Percentiles rank a stretch among this genome's conserved stretches.
Conservation (phyloP, 2,797 vertebrate genomes). For the Muscicapa striata region DNA sequence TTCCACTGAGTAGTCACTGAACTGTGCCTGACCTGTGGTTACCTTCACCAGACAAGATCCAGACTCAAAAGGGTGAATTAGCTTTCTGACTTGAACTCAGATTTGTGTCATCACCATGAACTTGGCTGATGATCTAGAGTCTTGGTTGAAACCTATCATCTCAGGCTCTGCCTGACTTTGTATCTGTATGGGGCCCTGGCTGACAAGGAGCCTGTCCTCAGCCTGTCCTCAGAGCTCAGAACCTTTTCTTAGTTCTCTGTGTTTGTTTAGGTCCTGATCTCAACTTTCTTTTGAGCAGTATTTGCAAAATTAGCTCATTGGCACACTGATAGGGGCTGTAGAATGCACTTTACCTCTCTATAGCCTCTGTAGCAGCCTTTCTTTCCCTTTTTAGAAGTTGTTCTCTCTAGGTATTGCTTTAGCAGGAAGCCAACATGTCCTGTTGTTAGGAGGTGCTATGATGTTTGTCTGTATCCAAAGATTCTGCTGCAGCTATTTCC, state of each 20-base stretch:
- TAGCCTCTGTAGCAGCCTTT: background rate
- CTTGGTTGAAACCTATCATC: background rate
- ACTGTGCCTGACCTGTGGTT: background rate
- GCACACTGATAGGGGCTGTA: background rate
- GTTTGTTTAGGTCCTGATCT: background rate
- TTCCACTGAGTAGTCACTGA: background rate
- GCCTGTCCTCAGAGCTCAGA: background rate
- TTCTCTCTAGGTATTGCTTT: background rate
- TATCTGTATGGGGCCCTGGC: background rate
- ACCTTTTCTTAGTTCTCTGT: background rate
- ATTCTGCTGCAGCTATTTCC: background rate
- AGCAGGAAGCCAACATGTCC: background rate
- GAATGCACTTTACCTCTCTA: background rate
- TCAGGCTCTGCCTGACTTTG: background rate
- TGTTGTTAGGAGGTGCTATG: background rate
- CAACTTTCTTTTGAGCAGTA: background rate
- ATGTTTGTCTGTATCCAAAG: background rate
- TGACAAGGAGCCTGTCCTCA: background rate
- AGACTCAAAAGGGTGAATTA: background rate
- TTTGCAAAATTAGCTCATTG: background rate
- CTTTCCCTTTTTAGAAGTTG: background rate
- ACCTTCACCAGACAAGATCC: background rate
- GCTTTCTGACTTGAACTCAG: fast-evolving
- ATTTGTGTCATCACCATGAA: background rate
- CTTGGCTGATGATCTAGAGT: background rate